A percentile compares a stretch with the other conserved stretches of the same genome.
phyloP scores from a whole-genome alignment of 2,888 invertebrate species.

The Phytoseiulus persimilis region DNA sequence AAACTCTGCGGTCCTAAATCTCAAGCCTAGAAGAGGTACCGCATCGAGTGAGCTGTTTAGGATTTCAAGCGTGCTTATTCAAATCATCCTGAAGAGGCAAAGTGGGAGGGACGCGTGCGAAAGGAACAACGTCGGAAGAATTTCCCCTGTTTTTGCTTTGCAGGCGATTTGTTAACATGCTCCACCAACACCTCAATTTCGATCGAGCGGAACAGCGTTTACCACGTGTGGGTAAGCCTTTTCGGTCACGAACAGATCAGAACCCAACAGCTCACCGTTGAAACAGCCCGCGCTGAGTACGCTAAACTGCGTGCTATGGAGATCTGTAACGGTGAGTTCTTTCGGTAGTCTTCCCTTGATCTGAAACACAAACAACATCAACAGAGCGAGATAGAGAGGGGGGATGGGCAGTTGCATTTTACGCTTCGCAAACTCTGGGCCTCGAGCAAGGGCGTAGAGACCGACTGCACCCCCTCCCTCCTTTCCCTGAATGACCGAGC shows the following conservation, averaged over 20 bases:
- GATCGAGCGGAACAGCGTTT: slow-evolving; percentile 35
- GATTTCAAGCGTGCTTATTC: not conserved
- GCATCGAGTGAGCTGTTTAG: not conserved
- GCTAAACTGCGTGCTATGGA: slow-evolving; percentile 12
- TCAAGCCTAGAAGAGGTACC: not conserved
- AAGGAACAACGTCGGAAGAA: too few species aligned
- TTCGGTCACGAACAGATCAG: slow-evolving; percentile 37
- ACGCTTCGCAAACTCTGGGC: not conserved
- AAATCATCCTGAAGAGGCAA: too few species aligned
- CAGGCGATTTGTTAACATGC: slow-evolving; percentile 29
- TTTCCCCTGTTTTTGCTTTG: not conserved
- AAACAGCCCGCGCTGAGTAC: slow-evolving; percentile 21
- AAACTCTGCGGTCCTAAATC: not conserved
- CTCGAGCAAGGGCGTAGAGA: not conserved
- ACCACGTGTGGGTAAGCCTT: slow-evolving; percentile 36
- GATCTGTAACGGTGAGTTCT: slow-evolving; percentile 20
- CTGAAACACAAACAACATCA: not conserved
- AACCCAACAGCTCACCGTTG: slow-evolving; percentile 24
- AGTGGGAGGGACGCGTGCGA: too few species aligned
- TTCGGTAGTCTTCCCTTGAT: not conserved
- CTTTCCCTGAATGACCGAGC: too few species aligned
- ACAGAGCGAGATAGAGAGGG: not conserved
- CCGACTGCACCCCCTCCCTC: not conserved
- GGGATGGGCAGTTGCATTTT: not conserved
- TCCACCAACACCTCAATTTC: slow-evolving; percentile 29